Conservation (phyloP, 1,140 invertebrate species). For the Limonius californicus region DNA sequence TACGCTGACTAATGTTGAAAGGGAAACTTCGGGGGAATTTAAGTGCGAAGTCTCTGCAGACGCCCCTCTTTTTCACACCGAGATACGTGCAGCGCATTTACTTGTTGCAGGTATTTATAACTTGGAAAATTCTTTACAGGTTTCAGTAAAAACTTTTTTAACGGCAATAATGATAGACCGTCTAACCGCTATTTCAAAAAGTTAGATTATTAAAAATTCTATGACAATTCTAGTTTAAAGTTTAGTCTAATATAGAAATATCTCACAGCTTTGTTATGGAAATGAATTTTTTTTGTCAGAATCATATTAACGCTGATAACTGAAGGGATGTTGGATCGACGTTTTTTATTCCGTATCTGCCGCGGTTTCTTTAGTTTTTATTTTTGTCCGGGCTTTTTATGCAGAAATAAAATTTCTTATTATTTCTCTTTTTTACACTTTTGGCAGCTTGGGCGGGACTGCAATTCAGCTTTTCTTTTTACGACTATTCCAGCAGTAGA, state of each 20-base stretch:
- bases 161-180: no score
- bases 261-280: no score
- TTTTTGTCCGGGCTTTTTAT: not conserved
- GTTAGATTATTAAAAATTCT: no score
- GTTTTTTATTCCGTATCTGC: not conserved
- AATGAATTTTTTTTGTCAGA: no score
- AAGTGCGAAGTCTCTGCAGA: constrained; percentile 72
- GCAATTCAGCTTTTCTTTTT: not conserved
- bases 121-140: not conserved
- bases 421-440: not conserved
- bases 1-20: constrained; percentile 58
- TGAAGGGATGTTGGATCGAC: not conserved
- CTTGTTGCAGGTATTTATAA: constrained; percentile 51
- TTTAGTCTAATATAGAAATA: no score
- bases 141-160: not conserved
- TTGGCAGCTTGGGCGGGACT: not conserved
- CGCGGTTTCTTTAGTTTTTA: not conserved
- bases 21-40: constrained; percentile 62
- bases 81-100: constrained; percentile 62
- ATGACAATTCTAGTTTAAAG: no score
- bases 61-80: constrained; percentile 66
- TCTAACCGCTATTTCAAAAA: no score
- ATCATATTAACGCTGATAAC: not conserved
- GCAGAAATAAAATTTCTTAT: not conserved
- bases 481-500: not conserved